A percentile compares a stretch with the other conserved stretches of the same genome.
Evolutionary conservation across 2,113 vertebrate species (phyloP).

Genomic region (Phalacrocorax brasilianus): DNA sequence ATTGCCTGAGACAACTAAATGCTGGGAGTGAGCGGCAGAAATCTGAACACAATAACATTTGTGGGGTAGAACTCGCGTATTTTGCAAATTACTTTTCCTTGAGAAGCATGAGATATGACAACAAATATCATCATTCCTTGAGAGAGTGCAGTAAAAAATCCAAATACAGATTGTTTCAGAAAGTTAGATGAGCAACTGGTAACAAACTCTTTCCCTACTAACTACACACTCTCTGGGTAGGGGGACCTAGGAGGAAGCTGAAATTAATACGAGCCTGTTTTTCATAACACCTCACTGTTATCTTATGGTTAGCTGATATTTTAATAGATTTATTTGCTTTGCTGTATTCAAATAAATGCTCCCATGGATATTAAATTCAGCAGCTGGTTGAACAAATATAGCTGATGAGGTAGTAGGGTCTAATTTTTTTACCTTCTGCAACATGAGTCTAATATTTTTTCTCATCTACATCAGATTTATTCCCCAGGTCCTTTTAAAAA

Average conservation of each 20-base stretch:
- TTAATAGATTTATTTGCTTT: not conserved
- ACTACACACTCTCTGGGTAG: not conserved
- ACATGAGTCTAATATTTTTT: slow-evolving; percentile 25
- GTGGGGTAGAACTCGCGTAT: not conserved
- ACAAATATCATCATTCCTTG: not conserved
- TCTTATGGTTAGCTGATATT: not conserved
- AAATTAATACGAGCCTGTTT: not conserved
- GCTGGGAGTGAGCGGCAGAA: slow-evolving; percentile 41
- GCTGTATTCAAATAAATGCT: not conserved
- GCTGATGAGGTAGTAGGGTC: not conserved
- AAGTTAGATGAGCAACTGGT: slow-evolving; percentile 36
- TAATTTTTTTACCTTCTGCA: not conserved
- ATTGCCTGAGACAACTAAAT: slow-evolving; percentile 59
- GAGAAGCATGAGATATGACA: not conserved
- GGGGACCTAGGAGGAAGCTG: not conserved
- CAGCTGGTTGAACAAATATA: not conserved
- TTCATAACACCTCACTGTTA: not conserved
- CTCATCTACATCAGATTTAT: slow-evolving; percentile 54
- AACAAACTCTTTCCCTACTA: not conserved
- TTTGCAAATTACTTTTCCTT: slow-evolving; percentile 44
- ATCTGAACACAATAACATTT: slow-evolving; percentile 9
- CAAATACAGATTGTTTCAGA: not conserved
- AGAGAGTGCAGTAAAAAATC: not conserved
- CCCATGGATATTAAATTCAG: not conserved
- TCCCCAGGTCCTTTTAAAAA: slow-evolving; percentile 45